Evolutionary conservation across 2,888 invertebrate genomes (phyloP).

Genomic region (Lysandra bellargus): DNA sequence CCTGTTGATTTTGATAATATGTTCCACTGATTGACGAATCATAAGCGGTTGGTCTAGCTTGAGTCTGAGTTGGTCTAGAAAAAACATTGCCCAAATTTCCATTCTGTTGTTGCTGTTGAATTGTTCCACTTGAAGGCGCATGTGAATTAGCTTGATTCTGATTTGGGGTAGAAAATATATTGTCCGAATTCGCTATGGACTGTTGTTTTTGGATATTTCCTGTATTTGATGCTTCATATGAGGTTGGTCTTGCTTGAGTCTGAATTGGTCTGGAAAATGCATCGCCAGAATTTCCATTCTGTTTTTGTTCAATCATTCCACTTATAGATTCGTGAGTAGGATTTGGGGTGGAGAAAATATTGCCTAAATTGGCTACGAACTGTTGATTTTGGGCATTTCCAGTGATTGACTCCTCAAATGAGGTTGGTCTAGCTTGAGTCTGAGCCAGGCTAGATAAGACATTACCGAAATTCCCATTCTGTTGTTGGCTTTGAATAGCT

Average conservation of each 20-base stretch:
- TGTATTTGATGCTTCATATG: not conserved
- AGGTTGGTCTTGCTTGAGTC: not conserved
- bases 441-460: not conserved
- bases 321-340: not conserved
- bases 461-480: not conserved
- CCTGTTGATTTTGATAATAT: not conserved
- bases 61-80: not conserved
- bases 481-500: not conserved
- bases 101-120: not conserved
- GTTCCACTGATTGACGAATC: not conserved
- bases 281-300: not conserved
- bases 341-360: not conserved
- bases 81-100: not conserved
- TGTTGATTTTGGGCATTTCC: not conserved
- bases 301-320: not conserved
- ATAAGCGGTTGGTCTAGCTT: not conserved
- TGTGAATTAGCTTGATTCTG: not conserved
- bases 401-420: not conserved
- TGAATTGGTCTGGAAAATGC: not conserved
- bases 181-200: not conserved
- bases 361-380: not conserved
- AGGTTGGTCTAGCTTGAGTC: not conserved
- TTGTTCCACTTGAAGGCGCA: not conserved
- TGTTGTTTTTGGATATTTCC: not conserved
- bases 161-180: not conserved